Percentiles rank a stretch among this genome's conserved stretches.
phyloP scores from a whole-genome alignment of 2,797 vertebrate genomes.

The Alauda arvensis region DNA sequence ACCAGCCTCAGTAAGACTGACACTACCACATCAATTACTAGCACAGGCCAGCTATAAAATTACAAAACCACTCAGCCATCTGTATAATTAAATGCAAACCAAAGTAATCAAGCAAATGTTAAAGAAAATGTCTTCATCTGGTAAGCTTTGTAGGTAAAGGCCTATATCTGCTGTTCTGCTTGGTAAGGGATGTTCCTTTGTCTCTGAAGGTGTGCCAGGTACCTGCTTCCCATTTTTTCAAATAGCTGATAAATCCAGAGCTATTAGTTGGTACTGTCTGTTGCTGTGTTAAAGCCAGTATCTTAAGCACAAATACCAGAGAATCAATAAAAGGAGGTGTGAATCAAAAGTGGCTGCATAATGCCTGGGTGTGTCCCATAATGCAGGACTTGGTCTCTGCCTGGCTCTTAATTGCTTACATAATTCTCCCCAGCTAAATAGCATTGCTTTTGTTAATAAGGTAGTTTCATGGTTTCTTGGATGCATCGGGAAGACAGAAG shows the following conservation, averaged over 20 bases:
- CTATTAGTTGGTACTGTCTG: not conserved
- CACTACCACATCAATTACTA: slow-evolving; percentile 38
- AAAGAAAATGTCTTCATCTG: slow-evolving; percentile 21
- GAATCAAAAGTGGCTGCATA: not conserved
- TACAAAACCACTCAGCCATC: slow-evolving; percentile 21
- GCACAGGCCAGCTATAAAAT: slow-evolving; percentile 38
- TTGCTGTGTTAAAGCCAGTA: not conserved
- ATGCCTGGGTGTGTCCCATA: slow-evolving; percentile 9
- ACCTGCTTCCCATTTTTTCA: not conserved
- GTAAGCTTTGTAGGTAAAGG: not conserved
- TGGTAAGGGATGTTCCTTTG: not conserved
- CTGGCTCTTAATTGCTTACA: not conserved
- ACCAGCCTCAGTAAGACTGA: slow-evolving; percentile 11
- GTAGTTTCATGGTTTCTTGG: not conserved
- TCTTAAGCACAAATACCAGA: not conserved
- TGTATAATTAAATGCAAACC: slow-evolving; percentile 35
- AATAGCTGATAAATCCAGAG: not conserved
- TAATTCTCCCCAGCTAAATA: slow-evolving; percentile 4
- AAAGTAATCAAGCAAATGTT: slow-evolving; percentile 24
- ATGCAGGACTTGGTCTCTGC: not conserved
- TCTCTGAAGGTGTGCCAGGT: not conserved
- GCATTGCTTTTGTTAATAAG: not conserved
- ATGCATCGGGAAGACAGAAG: not conserved
- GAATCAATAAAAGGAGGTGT: slow-evolving; percentile 1
- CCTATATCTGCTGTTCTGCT: not conserved